phyloP scores from a whole-genome alignment of 2,113 vertebrate species.

The Gallinago paraguaiae region DNA sequence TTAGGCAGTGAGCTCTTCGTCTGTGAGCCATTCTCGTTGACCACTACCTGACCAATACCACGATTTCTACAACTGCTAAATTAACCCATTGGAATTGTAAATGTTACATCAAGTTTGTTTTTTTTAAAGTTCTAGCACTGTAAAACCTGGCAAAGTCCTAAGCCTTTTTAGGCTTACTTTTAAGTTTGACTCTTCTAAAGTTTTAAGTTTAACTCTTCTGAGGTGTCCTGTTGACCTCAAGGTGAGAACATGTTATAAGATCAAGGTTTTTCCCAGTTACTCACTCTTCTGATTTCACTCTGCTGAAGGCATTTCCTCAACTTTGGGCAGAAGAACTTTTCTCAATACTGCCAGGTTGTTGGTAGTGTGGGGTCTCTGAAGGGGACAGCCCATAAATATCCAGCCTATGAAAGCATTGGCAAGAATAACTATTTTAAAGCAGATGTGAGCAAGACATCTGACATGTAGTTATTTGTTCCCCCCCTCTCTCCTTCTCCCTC shows the following conservation, averaged over 20 bases:
- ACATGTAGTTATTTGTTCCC: background rate
- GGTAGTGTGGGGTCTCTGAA: background rate
- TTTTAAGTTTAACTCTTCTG: background rate
- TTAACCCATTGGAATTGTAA: background rate
- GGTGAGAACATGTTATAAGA: background rate
- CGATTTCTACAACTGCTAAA: background rate
- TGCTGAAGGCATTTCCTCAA: background rate
- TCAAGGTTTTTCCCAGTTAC: background rate
- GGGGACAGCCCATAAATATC: background rate
- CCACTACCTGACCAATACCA: accelerated
- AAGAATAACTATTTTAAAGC: background rate
- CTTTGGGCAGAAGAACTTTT: background rate
- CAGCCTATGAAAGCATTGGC: background rate
- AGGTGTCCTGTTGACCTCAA: background rate
- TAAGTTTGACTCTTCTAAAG: too few species aligned
- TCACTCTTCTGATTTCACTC: background rate
- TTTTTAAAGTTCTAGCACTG: background rate
- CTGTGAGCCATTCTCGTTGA: background rate
- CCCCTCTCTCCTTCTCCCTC: too few species aligned
- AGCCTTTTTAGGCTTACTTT: background rate
- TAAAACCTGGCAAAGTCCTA: background rate
- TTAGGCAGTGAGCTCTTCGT: background rate
- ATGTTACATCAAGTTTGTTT: background rate
- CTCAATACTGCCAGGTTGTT: background rate
- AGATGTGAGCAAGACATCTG: background rate